Conservation (phyloP, 2,888 invertebrate genomes). For the Limnephilus rhombicus region DNA sequence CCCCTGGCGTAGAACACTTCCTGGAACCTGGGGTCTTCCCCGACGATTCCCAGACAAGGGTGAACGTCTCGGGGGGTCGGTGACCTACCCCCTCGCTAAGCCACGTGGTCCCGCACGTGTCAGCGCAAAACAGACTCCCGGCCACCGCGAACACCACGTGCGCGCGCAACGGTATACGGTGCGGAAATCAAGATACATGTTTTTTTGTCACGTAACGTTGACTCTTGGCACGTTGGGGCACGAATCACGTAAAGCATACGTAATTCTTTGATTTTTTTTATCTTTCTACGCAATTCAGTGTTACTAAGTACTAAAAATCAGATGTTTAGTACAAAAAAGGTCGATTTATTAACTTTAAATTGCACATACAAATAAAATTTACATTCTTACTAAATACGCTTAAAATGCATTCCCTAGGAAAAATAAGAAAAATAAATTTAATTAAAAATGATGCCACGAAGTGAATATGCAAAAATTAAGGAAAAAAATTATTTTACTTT, state of each 20-base stretch:
- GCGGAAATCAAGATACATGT: background rate
- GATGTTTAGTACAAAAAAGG: no score
- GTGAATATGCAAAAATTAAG: no score
- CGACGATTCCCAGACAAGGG: background rate
- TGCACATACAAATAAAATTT: no score
- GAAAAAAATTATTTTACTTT: no score
- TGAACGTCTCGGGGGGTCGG: background rate
- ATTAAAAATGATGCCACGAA: no score
- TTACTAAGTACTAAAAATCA: background rate
- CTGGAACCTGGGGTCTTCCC: background rate
- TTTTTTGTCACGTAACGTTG: slow-evolving; percentile 1
- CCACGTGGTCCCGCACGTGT: background rate
- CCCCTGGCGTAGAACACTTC: background rate
- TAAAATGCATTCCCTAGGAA: no score
- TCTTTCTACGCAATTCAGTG: background rate
- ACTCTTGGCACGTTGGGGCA: background rate
- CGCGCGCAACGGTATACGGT: background rate
- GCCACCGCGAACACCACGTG: background rate
- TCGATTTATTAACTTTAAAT: no score
- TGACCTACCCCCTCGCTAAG: background rate
- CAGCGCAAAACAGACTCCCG: background rate
- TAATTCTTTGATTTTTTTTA: background rate
- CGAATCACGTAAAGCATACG: background rate
- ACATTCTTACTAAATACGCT: no score
- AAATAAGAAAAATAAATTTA: no score